Evolutionary conservation across 1,140 invertebrate species (phyloP).

Genomic region (Copidosoma floridanum): DNA sequence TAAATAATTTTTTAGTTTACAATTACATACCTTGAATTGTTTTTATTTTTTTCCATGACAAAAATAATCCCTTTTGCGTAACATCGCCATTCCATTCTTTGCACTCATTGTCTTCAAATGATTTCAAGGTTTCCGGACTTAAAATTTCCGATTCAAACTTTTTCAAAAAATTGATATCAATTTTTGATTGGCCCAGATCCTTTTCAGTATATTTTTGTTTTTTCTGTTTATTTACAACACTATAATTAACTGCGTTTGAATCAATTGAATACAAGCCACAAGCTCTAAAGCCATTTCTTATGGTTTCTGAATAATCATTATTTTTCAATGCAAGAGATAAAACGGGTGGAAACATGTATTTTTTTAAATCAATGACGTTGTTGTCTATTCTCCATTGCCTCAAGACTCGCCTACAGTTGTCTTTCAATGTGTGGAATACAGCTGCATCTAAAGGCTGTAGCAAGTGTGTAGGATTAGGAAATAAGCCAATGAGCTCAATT

Average conservation of each 20-base stretch:
- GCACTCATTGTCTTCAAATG: too few species aligned
- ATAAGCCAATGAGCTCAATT: slow-evolving; percentile 3
- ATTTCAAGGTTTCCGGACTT: too few species aligned
- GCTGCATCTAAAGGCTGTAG: slow-evolving; percentile 6
- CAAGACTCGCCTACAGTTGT: neutral
- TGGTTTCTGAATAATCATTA: neutral
- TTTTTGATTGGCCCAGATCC: too few species aligned
- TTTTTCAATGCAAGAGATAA: neutral
- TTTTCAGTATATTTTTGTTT: too few species aligned
- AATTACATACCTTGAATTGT: too few species aligned
- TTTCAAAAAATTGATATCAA: too few species aligned
- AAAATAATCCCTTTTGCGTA: too few species aligned
- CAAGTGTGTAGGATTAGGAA: slow-evolving; percentile 3
- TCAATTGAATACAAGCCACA: slow-evolving; percentile 7
- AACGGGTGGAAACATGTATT: neutral
- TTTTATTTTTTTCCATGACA: too few species aligned
- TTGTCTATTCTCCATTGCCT: neutral
- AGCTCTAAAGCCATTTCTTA: neutral
- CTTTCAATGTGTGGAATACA: slow-evolving; percentile 3
- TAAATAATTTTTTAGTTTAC: too few species aligned
- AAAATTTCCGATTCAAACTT: too few species aligned
- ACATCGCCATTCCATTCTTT: too few species aligned
- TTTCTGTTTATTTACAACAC: neutral
- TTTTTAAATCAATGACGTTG: neutral
- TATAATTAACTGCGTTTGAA: neutral